These are phyloP conservation scores for Prochilodus magdalenae DNA, from an alignment of 2,113 vertebrate species.

Conservation along the genomic window DNA sequence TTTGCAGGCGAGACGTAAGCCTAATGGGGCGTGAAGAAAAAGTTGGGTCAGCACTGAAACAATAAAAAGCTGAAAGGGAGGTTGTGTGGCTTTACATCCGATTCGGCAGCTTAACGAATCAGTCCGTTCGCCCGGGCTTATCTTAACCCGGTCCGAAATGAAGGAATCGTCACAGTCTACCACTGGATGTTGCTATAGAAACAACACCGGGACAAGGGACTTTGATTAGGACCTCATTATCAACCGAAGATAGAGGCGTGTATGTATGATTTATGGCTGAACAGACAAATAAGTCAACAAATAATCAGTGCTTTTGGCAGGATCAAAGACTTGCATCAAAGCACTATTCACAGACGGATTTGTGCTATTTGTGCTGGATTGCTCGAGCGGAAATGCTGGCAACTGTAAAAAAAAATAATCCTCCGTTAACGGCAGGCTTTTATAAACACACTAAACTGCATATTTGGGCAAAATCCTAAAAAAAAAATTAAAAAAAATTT, in stretches of 20 bases:
- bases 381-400: constrained; percentile 8
- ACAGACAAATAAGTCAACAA: constrained; percentile 26
- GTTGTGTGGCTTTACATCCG: constrained; percentile 63
- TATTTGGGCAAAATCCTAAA: neutral
- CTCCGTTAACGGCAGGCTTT: neutral
- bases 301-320: constrained; percentile 34
- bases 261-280: constrained; percentile 31
- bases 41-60: constrained; percentile 64
- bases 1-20: constrained; percentile 41
- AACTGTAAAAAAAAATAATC: constrained; percentile 14
- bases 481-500: neutral
- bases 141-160: constrained; percentile 67
- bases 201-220: constrained; percentile 59
- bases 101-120: constrained; percentile 71
- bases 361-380: constrained; percentile 25
- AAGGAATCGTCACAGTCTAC: constrained; percentile 61
- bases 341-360: constrained; percentile 28
- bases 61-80: constrained; percentile 50
- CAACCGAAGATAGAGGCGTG: constrained; percentile 38
- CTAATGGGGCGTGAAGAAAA: constrained; percentile 65
- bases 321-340: constrained; percentile 29
- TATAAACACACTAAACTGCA: neutral
- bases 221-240: constrained; percentile 56
- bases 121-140: constrained; percentile 66
- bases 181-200: constrained; percentile 67